A percentile compares a stretch with the other conserved stretches of the same genome.
Evolutionary conservation across 2,797 vertebrate genomes (phyloP).

Genomic region (Sylvia borin): DNA sequence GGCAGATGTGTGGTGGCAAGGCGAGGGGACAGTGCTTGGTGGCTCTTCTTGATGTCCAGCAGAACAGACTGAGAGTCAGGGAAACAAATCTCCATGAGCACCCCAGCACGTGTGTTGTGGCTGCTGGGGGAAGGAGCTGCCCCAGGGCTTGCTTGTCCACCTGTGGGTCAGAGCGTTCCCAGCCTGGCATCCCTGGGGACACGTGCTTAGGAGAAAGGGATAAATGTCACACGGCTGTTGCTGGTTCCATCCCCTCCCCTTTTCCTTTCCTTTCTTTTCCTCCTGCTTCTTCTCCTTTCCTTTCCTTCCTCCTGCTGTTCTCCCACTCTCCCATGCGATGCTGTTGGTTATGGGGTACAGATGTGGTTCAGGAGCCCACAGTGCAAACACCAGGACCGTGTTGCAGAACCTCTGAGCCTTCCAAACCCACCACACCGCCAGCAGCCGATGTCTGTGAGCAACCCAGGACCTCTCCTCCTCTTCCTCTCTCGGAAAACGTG

Average conservation of each 20-base stretch:
- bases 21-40: fast-evolving
- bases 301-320: neutral
- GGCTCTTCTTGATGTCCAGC: neutral
- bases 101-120: neutral
- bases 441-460: neutral
- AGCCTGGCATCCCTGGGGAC: neutral
- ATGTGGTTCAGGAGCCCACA: neutral
- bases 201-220: fast-evolving
- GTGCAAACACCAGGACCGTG: fast-evolving
- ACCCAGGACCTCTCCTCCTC: neutral
- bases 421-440: neutral
- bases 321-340: fast-evolving
- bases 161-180: fast-evolving
- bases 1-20: fast-evolving
- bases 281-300: neutral
- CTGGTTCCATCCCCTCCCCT: neutral
- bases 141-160: neutral
- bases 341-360: fast-evolving
- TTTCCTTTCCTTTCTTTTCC: neutral
- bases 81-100: neutral
- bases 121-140: neutral
- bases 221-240: fast-evolving
- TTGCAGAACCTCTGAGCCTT: neutral
- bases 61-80: neutral
- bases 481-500: neutral